Conservation (phyloP, 2,888 invertebrate genomes). For the Perizoma affinitatum region DNA sequence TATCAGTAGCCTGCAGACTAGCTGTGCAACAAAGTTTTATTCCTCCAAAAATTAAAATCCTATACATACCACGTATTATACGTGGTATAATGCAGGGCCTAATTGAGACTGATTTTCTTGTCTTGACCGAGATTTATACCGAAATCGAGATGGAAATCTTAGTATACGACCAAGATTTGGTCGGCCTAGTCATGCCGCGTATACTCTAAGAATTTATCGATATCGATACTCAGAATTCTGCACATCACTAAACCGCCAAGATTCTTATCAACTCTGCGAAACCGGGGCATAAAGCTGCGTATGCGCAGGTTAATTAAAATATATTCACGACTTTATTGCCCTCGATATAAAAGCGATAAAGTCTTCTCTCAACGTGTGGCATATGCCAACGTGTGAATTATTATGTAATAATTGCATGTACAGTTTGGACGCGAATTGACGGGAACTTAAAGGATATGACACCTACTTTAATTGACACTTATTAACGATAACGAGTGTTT, state of each 20-base stretch:
- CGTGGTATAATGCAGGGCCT: no score
- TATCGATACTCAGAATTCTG: conserved; percentile 13
- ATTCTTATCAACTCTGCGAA: conserved; percentile 29
- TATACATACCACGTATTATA: no score
- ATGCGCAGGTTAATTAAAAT: conserved; percentile 20
- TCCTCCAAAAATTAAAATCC: no score
- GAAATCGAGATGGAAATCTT: no score
- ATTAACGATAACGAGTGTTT: conserved; percentile 20
- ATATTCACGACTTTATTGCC: conserved; percentile 20
- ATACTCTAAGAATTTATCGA: conserved; percentile 4
- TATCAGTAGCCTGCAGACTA: no score
- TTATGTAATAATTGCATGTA: conserved; percentile 26
- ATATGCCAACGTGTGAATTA: conserved; percentile 22
- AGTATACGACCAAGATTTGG: no score
- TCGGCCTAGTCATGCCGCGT: no score
- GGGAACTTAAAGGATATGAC: conserved; percentile 17
- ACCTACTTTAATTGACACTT: conserved; percentile 19
- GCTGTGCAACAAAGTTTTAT: no score
- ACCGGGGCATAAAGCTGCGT: conserved; percentile 17
- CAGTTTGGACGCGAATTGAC: conserved; percentile 14
- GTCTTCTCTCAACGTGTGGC: conserved; percentile 1
- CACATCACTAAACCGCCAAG: conserved; percentile 23
- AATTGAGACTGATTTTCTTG: no score
- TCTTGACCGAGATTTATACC: no score
- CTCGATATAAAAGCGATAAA: conserved; percentile 15